Base-by-base conservation (phyloP, 1,140 invertebrate genomes). In the Diabrotica virgifera region DNA sequence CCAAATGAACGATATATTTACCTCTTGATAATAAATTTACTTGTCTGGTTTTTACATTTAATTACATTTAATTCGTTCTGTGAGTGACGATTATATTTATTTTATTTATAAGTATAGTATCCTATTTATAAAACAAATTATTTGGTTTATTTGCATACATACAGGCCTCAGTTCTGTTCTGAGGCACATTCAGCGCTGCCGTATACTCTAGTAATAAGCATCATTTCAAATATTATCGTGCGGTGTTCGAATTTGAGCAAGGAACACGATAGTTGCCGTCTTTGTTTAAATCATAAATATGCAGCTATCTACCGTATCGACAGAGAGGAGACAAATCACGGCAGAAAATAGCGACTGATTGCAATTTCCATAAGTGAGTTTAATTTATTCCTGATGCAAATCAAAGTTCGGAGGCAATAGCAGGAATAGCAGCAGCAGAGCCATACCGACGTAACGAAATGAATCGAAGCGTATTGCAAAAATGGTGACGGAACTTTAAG, bases 281-380 rank as follows among this genome's bases (percentile, higher is more conserved):
- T 55, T 36, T 36, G 53, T 14, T 14, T 55, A 55, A 24, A 38
- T 70, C 68, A 70, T 70, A 67, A 70, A 70, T 70, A 67, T 70
- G 68, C 62, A 67, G 67, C 53, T 55, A 10, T 61, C 57, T 54
- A 57, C 53, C 57, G 50, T 59, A 40, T 10, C 24, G 12, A 40
- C 36, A 24, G 11, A 54, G 59, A 40, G 13, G 40, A 46, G 40
- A 46, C 40, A 46, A 46, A 8, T 46, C 40, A 46, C n/a, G 40
- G 40, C 52, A 64, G 51, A 65, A 70, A 64, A 62, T 62, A 65
- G 52, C 58, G 53, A 58, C 70, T 71, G 70, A 71, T 71, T 71
- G 70, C 64, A 67, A 71, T 71, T 69, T 68, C 67, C 70, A 71
- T 71, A 71, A 69, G 67, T 69, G 69, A 56, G 59, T 37, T 62